Evolutionary conservation across 1,140 invertebrate genomes (phyloP), one percentile per base, ranked within the genome.

Genomic region (Lepidurus packardi): DNA sequence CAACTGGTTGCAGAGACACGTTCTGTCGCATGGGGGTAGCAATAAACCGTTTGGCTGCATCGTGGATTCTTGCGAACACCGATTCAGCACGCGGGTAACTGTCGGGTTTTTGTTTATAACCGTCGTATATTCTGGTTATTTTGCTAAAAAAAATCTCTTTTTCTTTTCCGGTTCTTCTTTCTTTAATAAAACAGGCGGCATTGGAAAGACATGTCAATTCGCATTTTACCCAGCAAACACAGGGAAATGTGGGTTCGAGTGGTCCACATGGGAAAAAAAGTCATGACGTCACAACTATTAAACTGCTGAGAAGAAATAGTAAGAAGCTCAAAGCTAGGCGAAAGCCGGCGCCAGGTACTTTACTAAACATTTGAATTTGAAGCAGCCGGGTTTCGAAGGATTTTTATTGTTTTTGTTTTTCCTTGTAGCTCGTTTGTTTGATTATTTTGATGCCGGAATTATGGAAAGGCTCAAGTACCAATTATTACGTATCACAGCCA

Each of bases 41-140:
- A 84, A 85, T 82, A 97, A 97, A 84, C 95, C 95, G 41, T 97
- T 95, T 86, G 91, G 94, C 82, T 98, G 96, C 86, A 97, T 98
- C 83, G 93, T 98, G 80, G 94, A 95, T 81, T 91, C 93, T 77
- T 98, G 96, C 85, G 93, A 93, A 53, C 89, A 92, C 82, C 89
- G 94, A 82, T 98, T 98, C 84, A 93, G 92, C 81, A 93, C 94
- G 79, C 95, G 96, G 90, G 93, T 95, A 86, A 84, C 78, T 9
- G 6, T 79, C 75, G 74, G 45, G 21, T 25, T 73, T 9, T 78
- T 77, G 21, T 41, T 41, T 73, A 76, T 21, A 16, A 77, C n/a
- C 13, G 7, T 43, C 34, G 6, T 45, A 41, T 44, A 43, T 45
- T 47, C 24, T 42, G 73, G 43, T 34, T 34, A 11, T 77, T 43